Percentiles rank a stretch among this genome's conserved stretches.
Evolutionary conservation across 1,140 invertebrate genomes (phyloP).

Genomic region (Potamilus streckersoni): DNA sequence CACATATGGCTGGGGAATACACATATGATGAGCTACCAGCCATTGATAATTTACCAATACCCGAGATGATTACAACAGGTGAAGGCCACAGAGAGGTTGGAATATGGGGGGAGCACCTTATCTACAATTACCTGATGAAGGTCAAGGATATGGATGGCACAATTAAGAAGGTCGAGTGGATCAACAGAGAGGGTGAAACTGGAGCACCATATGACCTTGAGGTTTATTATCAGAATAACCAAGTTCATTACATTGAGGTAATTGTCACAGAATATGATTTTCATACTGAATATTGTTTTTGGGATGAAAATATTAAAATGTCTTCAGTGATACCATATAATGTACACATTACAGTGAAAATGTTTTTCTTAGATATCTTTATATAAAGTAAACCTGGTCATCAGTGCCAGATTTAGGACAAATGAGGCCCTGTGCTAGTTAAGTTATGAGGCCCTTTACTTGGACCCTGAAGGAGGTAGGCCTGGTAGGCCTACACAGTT

Average conservation of each 20-base stretch:
- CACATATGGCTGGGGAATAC: slow-evolving; percentile 40
- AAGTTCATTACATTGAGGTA: slow-evolving; percentile 37
- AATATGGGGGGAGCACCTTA: slow-evolving; percentile 55
- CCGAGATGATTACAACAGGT: slow-evolving; percentile 7
- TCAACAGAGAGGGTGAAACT: slow-evolving; percentile 43
- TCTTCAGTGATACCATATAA: no score
- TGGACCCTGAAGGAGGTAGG: no score
- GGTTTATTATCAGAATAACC: slow-evolving; percentile 34
- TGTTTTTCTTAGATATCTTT: no score
- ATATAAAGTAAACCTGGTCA: no score
- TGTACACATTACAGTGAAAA: no score
- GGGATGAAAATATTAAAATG: no score
- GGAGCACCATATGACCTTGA: slow-evolving; percentile 59
- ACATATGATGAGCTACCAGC: slow-evolving; percentile 48
- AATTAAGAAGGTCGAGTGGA: slow-evolving; percentile 47
- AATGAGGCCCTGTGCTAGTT: no score
- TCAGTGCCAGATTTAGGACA: no score
- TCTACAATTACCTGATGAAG: slow-evolving; percentile 51
- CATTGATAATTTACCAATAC: slow-evolving; percentile 29
- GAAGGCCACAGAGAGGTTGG: slow-evolving; percentile 38
- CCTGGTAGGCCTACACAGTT: no score
- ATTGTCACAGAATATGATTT: no score
- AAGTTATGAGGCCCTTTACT: no score
- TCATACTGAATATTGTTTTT: no score
- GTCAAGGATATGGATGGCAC: slow-evolving; percentile 34